Evolutionary conservation across 2,888 invertebrate species (phyloP), one percentile per base, ranked within the genome.

Genomic region (Thera obeliscata): DNA sequence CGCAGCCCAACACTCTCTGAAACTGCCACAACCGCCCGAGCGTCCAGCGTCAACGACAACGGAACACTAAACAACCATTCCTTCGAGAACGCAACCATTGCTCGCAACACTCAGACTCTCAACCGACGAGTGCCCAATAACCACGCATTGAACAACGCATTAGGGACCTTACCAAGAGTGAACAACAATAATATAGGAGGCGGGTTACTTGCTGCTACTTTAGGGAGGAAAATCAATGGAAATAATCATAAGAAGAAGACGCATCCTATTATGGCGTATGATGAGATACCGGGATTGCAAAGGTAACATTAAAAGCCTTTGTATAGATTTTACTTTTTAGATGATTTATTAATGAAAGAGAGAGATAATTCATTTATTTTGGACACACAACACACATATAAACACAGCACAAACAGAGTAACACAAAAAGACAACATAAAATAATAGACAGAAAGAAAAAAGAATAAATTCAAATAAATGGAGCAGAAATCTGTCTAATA

Each of bases 1-100:
- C 95, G 96, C 72, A 97, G 97, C 88, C 97, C 97, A 12, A 96
- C 96, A 0, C 95, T 97, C 76, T 97, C 97, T 0, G 97, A 97
- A 81, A 96, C 97, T 0, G 97, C 97, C 0, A 97, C 97, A 0
- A 97, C 97, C 0, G 96, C 96, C 0, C 94, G 97, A 56, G 97
- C 97, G 0, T 96, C 96, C 0, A 96, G 96, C 83, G 94, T 95
- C 66, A 95, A 94, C 78, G 93, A 93, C 56, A 91, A 90, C 71
- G 85, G 87, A 0, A 89, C 89, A 0, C 75, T 90, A 2, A 90
- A 91, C 83, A 91, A 92, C 75, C 78, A 75, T 65, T 73, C 80
- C 38, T 88, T 85, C 79, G 89, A 91, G 72, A 81, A 88, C 79
- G 72, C 85, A 5, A 75, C 87, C 79, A 83, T 85, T 65, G 84